These are phyloP conservation scores for Porphyrio hochstetteri DNA, from an alignment of 2,113 vertebrate genomes.

Conservation along the genomic window DNA sequence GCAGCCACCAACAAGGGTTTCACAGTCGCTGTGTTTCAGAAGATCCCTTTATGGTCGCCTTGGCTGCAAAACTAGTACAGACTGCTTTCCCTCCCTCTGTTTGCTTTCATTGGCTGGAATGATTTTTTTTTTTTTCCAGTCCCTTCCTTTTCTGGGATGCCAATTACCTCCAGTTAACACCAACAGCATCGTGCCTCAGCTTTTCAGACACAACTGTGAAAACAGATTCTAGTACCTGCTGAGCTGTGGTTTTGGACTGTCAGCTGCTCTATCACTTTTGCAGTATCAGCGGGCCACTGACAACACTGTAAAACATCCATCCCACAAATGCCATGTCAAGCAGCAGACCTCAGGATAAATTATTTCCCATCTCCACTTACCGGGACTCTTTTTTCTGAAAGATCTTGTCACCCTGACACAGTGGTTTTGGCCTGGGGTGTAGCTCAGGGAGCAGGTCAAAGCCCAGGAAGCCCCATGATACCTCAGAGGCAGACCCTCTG, in stretches of 20 bases:
- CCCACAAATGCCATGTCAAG: background rate
- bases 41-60: background rate
- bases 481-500: background rate
- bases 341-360: background rate
- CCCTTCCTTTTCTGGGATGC: background rate
- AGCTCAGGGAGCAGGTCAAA: background rate
- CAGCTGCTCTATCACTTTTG: background rate
- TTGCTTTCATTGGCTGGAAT: background rate
- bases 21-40: fast-evolving
- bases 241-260: background rate
- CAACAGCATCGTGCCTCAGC: background rate
- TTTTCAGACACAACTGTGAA: background rate
- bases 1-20: background rate
- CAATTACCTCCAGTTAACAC: background rate
- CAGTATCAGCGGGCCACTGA: background rate
- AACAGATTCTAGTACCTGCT: background rate
- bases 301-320: background rate
- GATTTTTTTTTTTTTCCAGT: background rate
- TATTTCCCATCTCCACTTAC: background rate
- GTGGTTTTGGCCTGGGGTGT: background rate
- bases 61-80: background rate
- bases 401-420: too few species aligned
- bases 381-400: background rate
- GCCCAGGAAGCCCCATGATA: background rate
- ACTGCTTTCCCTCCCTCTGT: background rate